These are phyloP conservation scores for Chelon labrosus DNA, from an alignment of 2,797 vertebrate genomes.

Conservation along the genomic window DNA sequence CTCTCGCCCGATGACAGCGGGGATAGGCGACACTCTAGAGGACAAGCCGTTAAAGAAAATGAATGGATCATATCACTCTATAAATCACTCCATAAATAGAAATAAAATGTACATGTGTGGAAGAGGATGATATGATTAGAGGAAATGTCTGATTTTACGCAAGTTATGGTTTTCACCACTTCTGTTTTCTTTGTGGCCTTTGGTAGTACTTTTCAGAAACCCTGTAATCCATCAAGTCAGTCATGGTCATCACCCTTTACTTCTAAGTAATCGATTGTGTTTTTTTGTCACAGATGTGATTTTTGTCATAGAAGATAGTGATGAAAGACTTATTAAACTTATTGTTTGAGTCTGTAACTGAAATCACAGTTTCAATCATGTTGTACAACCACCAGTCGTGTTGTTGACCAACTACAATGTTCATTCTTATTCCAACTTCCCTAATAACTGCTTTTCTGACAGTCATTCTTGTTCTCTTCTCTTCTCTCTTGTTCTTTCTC, in stretches of 20 bases:
- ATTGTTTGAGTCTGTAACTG: neutral
- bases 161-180: constrained; percentile 23
- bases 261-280: too few relatives aligned
- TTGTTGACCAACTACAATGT: neutral
- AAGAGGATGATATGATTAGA: neutral
- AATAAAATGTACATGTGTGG: neutral
- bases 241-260: neutral
- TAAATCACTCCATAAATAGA: too few relatives aligned
- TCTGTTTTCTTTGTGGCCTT: neutral
- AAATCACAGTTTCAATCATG: neutral
- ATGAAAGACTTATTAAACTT: neutral
- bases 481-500: neutral
- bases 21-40: too few relatives aligned
- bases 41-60: too few relatives aligned
- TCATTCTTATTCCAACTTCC: neutral
- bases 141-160: constrained; percentile 9
- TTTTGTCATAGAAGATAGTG: neutral
- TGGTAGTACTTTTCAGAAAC: neutral
- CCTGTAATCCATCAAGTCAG: neutral
- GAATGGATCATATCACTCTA: too few relatives aligned
- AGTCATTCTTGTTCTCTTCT: neutral
- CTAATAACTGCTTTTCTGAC: neutral
- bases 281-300: too few relatives aligned
- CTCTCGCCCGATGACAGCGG: too few relatives aligned
- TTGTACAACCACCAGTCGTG: neutral